phyloP scores from a whole-genome alignment of 1,140 invertebrate genomes.

The Acyrthosiphon pisum region DNA sequence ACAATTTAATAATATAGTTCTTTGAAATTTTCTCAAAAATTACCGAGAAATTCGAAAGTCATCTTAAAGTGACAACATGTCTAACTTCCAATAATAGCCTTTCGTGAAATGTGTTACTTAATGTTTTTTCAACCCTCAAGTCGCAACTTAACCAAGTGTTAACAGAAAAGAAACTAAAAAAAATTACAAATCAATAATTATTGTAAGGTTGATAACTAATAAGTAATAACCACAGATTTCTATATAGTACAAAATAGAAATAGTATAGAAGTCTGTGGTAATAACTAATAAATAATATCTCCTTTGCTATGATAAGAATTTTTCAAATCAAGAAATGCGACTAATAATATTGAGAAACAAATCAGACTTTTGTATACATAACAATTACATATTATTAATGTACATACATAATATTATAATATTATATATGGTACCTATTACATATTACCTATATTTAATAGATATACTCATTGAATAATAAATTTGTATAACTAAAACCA shows the following conservation, averaged over 20 bases:
- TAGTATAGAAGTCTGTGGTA: too few species aligned
- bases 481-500: too few species aligned
- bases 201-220: not conserved
- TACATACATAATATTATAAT: too few species aligned
- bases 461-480: too few species aligned
- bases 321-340: too few species aligned
- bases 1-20: not conserved
- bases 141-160: not conserved
- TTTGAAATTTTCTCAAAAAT: not conserved
- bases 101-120: not conserved
- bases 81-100: not conserved
- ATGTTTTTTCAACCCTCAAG: not conserved
- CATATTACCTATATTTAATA: too few species aligned
- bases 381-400: too few species aligned
- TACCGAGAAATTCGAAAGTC: not conserved
- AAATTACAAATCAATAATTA: not conserved
- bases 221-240: too few species aligned
- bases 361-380: too few species aligned
- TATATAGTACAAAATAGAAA: too few species aligned
- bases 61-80: not conserved
- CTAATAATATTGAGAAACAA: too few species aligned
- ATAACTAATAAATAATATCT: not conserved
- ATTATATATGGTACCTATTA: too few species aligned
- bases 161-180: not conserved
- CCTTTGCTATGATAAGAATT: not conserved